Percentiles rank a stretch among this genome's conserved stretches.
Evolutionary conservation across 2,888 invertebrate species (phyloP).

Genomic region (Drosophila robusta): DNA sequence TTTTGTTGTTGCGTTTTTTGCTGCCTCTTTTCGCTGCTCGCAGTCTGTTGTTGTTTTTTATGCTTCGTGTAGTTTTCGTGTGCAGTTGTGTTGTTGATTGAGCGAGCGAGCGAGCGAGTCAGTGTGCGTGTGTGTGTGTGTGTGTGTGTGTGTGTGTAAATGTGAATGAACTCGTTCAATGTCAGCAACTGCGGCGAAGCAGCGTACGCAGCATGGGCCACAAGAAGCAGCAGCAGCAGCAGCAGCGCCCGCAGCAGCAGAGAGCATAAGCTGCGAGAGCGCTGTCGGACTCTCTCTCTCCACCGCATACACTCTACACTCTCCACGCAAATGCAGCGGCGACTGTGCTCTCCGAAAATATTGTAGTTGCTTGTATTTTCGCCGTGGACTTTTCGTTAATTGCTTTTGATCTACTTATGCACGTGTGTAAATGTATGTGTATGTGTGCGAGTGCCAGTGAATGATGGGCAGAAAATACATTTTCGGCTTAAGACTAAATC

Average conservation of each 20-base stretch:
- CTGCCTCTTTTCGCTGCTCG: slow-evolving; percentile 53
- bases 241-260: slow-evolving; percentile 25
- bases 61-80: slow-evolving; percentile 72
- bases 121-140: slow-evolving; percentile 62
- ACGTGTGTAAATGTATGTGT: not conserved
- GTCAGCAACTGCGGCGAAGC: slow-evolving; percentile 77
- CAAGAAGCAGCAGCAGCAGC: slow-evolving; percentile 42
- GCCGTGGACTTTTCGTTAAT: slow-evolving; percentile 14
- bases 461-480: slow-evolving; percentile 9
- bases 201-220: slow-evolving; percentile 73
- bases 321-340: slow-evolving; percentile 29
- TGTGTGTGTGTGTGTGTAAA: slow-evolving; percentile 70
- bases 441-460: not conserved
- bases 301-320: slow-evolving; percentile 2
- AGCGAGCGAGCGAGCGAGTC: slow-evolving; percentile 45
- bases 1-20: slow-evolving; percentile 47
- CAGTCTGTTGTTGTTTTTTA: slow-evolving; percentile 52
- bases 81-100: slow-evolving; percentile 43
- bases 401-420: slow-evolving; percentile 22
- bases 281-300: slow-evolving; percentile 15
- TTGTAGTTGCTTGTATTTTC: slow-evolving; percentile 8
- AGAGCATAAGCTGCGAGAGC: slow-evolving; percentile 54
- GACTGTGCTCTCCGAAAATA: slow-evolving; percentile 22
- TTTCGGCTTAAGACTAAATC: not conserved
- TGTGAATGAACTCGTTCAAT: slow-evolving; percentile 86